Percentiles rank a stretch among this genome's conserved stretches.
Evolutionary conservation across 2,113 vertebrate species (phyloP).

Genomic region (Bos indicus): DNA sequence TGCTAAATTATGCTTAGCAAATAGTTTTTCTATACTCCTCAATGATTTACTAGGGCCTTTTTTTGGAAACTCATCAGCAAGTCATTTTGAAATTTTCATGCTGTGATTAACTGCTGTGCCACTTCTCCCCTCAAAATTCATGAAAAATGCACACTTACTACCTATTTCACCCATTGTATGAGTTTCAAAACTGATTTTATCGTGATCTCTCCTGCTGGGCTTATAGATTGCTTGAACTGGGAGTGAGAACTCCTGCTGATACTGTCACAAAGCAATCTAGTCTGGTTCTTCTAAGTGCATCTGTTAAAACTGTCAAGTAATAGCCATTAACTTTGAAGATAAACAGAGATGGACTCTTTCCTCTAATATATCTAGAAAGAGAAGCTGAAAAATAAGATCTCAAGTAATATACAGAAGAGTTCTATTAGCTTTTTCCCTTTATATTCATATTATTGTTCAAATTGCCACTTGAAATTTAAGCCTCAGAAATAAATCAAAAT

Average conservation of each 20-base stretch:
- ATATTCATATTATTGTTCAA: not conserved
- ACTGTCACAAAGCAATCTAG: not conserved
- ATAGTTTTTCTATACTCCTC: constrained; percentile 2
- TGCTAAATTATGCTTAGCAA: constrained; percentile 42
- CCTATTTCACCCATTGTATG: constrained; percentile 30
- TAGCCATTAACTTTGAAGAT: constrained; percentile 36
- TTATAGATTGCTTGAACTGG: constrained; percentile 59
- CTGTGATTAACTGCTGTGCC: constrained; percentile 61
- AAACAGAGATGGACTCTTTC: constrained; percentile 42
- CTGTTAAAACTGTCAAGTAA: constrained; percentile 56
- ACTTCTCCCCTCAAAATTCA: constrained; percentile 28
- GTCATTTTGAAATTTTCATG: constrained; percentile 53
- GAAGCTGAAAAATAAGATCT: not conserved
- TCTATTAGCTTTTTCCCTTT: not conserved
- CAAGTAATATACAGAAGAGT: not conserved
- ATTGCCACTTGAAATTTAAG: not conserved
- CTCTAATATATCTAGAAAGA: not conserved
- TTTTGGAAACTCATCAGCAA: constrained; percentile 48
- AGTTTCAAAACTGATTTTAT: constrained; percentile 48
- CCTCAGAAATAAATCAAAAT: not conserved
- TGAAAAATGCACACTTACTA: constrained; percentile 53
- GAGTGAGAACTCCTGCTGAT: constrained; percentile 33
- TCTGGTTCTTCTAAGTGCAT: constrained; percentile 32
- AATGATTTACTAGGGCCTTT: constrained; percentile 41
- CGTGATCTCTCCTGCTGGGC: constrained; percentile 57